Evolutionary conservation across 2,888 invertebrate species (phyloP).

Genomic region (Zaprionus bogoriensis): DNA sequence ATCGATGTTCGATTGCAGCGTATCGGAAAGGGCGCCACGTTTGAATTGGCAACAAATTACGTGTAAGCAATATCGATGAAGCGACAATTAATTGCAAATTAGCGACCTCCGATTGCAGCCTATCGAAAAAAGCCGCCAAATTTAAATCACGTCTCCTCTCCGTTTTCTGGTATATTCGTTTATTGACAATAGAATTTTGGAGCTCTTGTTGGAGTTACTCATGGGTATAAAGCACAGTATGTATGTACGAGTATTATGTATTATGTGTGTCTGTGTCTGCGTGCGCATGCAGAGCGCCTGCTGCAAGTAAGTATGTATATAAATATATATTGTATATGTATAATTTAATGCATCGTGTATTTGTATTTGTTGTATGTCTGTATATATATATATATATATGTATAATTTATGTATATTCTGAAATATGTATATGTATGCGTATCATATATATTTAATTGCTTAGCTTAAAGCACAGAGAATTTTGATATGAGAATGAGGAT

Average conservation of each 20-base stretch:
- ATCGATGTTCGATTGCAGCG: too few relatives aligned
- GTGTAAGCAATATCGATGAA: too few relatives aligned
- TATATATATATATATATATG: slow-evolving; percentile 28
- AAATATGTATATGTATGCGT: slow-evolving; percentile 37
- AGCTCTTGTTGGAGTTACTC: slow-evolving; percentile 57
- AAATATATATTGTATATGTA: slow-evolving; percentile 34
- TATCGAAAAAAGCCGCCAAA: not conserved
- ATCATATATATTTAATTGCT: slow-evolving; percentile 59
- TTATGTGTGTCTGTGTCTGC: slow-evolving; percentile 29
- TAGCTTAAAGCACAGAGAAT: slow-evolving; percentile 76
- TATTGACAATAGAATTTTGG: slow-evolving; percentile 74
- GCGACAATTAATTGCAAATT: too few relatives aligned
- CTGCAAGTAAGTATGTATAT: slow-evolving; percentile 43
- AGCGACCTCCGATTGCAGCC: too few relatives aligned
- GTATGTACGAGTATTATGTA: slow-evolving; percentile 39
- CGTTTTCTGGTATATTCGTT: slow-evolving; percentile 37
- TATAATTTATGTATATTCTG: slow-evolving; percentile 19
- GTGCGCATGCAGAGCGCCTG: slow-evolving; percentile 49
- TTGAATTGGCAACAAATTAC: too few relatives aligned
- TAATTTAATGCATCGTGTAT: slow-evolving; percentile 29
- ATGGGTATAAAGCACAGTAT: slow-evolving; percentile 71
- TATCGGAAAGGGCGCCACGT: too few relatives aligned
- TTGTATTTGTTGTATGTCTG: too few relatives aligned
- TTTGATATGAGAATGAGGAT: slow-evolving; percentile 71
- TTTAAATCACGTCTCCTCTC: not conserved